Conservation (phyloP, 2,113 vertebrate species). For the Cygnus buccinator region DNA sequence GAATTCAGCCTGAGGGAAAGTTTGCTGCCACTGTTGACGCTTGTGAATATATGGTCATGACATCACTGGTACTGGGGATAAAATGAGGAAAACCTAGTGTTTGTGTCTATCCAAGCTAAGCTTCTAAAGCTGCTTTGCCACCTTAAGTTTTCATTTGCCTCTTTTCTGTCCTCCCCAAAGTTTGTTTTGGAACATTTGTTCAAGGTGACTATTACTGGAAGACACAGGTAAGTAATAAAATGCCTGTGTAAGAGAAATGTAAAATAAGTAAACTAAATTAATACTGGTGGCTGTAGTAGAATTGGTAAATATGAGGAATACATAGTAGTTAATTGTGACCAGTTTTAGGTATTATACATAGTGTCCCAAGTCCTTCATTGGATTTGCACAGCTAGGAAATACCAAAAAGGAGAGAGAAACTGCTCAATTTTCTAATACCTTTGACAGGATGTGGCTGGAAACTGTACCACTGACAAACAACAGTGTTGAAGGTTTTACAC, state of each 20-base stretch:
- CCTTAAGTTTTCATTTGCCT: background rate
- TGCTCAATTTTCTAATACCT: background rate
- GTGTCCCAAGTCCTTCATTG: background rate
- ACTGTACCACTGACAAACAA: background rate
- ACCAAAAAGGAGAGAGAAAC: background rate
- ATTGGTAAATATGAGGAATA: background rate
- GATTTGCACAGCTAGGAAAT: background rate
- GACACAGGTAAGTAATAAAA: background rate
- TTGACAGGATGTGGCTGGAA: background rate
- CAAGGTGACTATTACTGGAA: background rate
- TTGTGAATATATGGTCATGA: background rate
- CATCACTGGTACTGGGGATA: background rate
- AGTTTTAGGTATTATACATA: background rate
- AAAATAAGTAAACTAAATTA: background rate
- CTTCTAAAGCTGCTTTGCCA: background rate
- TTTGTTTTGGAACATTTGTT: background rate
- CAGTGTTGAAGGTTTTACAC: background rate
- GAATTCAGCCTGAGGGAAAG: background rate
- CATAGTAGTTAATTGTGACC: background rate
- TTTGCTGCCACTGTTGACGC: rapidly evolving
- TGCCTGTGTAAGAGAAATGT: background rate
- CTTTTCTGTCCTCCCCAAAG: background rate
- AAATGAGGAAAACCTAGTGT: background rate
- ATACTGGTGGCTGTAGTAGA: background rate
- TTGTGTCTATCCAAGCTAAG: background rate